These are phyloP conservation scores for Psittacula cyanocephala DNA, from an alignment of 2,113 vertebrate species.

Conservation along the genomic window DNA sequence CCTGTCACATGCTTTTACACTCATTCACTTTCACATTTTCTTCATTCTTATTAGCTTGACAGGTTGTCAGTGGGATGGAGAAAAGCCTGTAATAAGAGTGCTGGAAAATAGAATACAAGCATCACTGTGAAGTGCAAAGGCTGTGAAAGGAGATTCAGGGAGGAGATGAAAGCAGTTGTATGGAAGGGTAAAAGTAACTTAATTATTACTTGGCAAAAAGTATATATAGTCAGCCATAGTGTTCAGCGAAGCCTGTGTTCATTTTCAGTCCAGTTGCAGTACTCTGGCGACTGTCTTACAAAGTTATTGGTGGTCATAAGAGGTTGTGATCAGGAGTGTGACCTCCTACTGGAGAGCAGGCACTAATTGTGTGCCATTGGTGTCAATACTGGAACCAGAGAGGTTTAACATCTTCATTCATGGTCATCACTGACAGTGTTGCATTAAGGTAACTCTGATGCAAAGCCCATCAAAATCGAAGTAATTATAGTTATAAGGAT, in stretches of 20 bases:
- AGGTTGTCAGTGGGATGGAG: not conserved
- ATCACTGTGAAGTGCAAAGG: not conserved
- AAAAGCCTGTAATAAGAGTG: not conserved
- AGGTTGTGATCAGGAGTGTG: not conserved
- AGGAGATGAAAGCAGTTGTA: not conserved
- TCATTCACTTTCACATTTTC: slow-evolving; percentile 8
- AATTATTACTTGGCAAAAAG: not conserved
- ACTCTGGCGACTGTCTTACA: not conserved
- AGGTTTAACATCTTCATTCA: not conserved
- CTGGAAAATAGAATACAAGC: not conserved
- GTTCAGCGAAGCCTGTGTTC: not conserved
- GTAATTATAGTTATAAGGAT: not conserved
- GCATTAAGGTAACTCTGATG: not conserved
- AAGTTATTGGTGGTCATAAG: not conserved
- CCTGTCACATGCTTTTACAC: not conserved
- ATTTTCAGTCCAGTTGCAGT: not conserved
- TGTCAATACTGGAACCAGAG: not conserved
- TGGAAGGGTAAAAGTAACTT: not conserved
- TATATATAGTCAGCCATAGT: not conserved
- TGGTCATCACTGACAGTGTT: not conserved
- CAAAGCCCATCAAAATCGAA: not conserved
- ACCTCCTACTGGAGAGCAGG: not conserved
- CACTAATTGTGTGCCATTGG: no score
- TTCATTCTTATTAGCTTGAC: slow-evolving; percentile 27
- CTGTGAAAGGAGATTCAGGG: not conserved